Evolutionary conservation across 2,113 vertebrate species (phyloP).

Genomic region (Taurulus bubalis): DNA sequence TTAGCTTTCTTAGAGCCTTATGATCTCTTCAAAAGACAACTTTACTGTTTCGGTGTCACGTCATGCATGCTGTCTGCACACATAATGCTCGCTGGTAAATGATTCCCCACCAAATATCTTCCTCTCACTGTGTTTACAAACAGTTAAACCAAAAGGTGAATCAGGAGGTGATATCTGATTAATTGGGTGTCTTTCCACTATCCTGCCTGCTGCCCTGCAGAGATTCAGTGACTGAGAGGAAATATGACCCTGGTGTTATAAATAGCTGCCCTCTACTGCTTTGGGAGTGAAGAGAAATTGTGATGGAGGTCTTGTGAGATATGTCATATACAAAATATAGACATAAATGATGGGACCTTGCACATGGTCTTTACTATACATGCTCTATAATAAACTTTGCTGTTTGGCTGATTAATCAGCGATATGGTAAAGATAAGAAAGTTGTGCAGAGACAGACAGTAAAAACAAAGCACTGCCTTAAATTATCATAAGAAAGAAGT

Average conservation of each 20-base stretch:
- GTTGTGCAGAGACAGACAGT: background rate
- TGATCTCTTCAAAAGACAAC: no score
- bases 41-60: no score
- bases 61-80: background rate
- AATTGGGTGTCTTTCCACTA: background rate
- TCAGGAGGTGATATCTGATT: background rate
- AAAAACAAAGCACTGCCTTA: background rate
- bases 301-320: background rate
- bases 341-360: background rate
- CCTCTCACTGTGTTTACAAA: background rate
- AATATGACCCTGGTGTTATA: constrained; percentile 19
- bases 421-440: background rate
- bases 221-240: background rate
- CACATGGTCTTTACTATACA: background rate
- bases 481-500: background rate
- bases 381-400: background rate
- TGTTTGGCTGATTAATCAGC: background rate
- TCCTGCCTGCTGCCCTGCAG: constrained; percentile 1
- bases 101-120: background rate
- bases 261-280: constrained; percentile 39
- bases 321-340: constrained; percentile 12
- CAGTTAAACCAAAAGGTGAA: background rate
- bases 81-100: background rate
- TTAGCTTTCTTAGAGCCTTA: no score
- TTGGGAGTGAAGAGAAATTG: background rate